Evolutionary conservation across 2,113 vertebrate species (phyloP), one percentile per base, ranked within the genome.

Genomic region (Tachysurus fulvidraco): DNA sequence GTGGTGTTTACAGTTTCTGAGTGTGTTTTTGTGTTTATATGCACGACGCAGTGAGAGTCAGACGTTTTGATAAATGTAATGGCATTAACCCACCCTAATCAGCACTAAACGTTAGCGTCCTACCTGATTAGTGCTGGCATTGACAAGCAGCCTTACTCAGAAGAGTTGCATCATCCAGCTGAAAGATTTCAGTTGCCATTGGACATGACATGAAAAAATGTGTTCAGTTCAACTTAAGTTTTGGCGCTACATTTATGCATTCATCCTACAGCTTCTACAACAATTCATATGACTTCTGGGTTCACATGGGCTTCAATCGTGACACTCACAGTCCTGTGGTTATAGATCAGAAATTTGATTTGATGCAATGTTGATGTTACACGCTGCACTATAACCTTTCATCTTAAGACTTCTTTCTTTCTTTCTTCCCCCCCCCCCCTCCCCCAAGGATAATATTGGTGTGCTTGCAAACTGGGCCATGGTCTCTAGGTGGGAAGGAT

Each of bases 21-120:
- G 78, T 25, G 55, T 60, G 78, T 80, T 81, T 81, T 60, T 60
- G 78, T 60, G 55, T 81, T 81, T 81, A 60, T 81, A 81, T 81
- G 78, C 78, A 23, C 6, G 11, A 55, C 78, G 41, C 57, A 60
- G 57, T 6, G 30, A 81, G 55, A 44, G 55, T 19, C 36, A 19
- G 78, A 60, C 55, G 12, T 25, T 81, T 81, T 81, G 78, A 81
- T 81, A 44, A 81, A 81, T 81, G 78, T 44, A 60, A 60, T 81
- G 57, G 78, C 78, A 81, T 60, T 81, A 81, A 81, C 78, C 78
- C 30, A 41, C 28, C 11, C 78, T 81, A 60, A 81, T 59, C 78
- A 81, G 55, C 78, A 17, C 77, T 80, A 80, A 80, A 59, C 54
- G 77, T 36, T 80, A 80, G 54, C 77, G 12, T 81, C 55, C 78